Evolutionary conservation across 2,888 invertebrate genomes (phyloP), one percentile per base, ranked within the genome.

Genomic region (Archaeoteleia sp.): DNA sequence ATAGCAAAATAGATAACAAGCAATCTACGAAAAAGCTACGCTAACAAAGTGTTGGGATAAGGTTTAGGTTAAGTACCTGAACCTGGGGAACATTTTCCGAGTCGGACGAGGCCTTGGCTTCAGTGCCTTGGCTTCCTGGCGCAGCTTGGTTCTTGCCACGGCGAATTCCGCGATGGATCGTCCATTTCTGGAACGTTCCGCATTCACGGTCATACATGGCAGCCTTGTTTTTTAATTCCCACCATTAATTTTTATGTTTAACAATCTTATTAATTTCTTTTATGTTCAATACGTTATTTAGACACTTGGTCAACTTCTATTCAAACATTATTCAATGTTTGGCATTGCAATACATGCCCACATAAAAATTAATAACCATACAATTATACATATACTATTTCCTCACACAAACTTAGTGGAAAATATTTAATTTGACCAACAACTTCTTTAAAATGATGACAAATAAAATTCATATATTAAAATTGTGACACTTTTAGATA

Each of bases 131-230:
- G 79, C 81, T 82, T 77, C 84, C 83, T 83, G 84, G 81, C 74
- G 79, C 78, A 77, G 83, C 79, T 81, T 84, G 84, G 80, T 82
- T 84, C 82, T 84, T 84, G 87, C 91, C 91, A 86, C 92, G 91
- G 82, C 91, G 90, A 85, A 92, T 91, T 87, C 92, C 92, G 84
- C 92, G 91, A 87, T 92, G 92, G 87, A 91, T 89, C 87, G 91
- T 92, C 93, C 92, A 92, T 90, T 91, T 92, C 92, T 92, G 91
- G 82, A 88, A 87, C 84, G 84, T 84, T 77, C 84, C 83, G 83
- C 78, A 82, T 79, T 79, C 74, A 77, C 81, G 79, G 76, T 80
- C 80, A 81, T 62, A 78, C 63, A 75, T 71, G n/a, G 65, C 58
- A 25, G 40, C 20, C 23, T 32, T 39, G 35, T 30, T 20, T 51